Conservation (phyloP, 2,797 vertebrate genomes). For the Rhynchotus rufescens region DNA sequence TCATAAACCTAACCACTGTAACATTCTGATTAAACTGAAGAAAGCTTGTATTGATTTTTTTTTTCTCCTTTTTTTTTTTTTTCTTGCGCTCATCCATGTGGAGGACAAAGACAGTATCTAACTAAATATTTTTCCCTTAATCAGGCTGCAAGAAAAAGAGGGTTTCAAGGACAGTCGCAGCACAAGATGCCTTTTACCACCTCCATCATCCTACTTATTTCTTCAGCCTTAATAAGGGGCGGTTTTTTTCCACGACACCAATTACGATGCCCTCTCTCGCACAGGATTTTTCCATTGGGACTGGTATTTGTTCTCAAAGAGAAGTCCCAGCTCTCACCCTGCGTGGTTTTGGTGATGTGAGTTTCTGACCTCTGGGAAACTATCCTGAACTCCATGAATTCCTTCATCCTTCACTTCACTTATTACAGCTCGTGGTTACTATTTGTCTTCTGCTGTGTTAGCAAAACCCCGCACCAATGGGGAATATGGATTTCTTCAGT, state of each 20-base stretch:
- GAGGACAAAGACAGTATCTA: conserved; percentile 59
- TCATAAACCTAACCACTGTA: conserved; percentile 69
- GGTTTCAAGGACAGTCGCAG: conserved; percentile 65
- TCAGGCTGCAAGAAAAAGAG: conserved; percentile 51
- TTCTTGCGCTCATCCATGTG: conserved; percentile 49
- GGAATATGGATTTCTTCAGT: conserved; percentile 68
- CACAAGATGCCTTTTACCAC: conserved; percentile 62
- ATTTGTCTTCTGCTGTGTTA: conserved; percentile 66
- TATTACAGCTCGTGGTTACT: conserved; percentile 56
- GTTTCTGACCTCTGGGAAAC: conserved; percentile 65
- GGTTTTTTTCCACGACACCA: neutral
- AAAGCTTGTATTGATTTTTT: conserved; percentile 59
- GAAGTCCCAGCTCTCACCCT: conserved; percentile 21
- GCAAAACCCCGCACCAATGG: conserved; percentile 58
- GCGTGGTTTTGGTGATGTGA: conserved; percentile 27
- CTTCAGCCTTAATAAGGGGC: conserved; percentile 46
- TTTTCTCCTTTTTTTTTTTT: neutral
- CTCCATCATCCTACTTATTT: conserved; percentile 58
- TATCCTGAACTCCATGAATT: conserved; percentile 52
- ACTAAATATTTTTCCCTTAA: conserved; percentile 68
- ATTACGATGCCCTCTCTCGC: conserved; percentile 17
- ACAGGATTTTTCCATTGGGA: conserved; percentile 40
- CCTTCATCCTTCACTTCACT: conserved; percentile 56
- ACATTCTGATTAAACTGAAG: conserved; percentile 68
- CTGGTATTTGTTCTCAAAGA: conserved; percentile 40